These are phyloP conservation scores for Axis porcinus DNA, from an alignment of 2,113 vertebrate species.

Conservation along the genomic window DNA sequence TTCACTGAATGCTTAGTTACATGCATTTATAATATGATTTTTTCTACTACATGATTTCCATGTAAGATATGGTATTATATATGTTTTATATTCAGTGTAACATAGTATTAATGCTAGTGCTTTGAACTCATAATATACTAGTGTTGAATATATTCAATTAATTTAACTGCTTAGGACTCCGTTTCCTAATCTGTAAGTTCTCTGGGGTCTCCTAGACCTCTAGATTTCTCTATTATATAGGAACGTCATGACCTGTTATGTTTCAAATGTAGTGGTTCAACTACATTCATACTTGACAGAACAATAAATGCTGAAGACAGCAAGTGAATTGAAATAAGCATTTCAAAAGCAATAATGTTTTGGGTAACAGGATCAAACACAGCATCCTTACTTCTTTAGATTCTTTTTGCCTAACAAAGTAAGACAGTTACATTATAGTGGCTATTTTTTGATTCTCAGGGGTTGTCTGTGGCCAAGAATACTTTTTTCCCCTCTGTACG, in stretches of 20 bases:
- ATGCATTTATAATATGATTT: background rate
- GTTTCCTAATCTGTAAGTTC: background rate
- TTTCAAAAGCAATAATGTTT: background rate
- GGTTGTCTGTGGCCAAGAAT: background rate
- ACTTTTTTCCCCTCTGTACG: background rate
- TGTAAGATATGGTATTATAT: background rate
- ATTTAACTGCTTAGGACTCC: background rate
- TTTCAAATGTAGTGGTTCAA: background rate
- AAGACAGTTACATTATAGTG: background rate
- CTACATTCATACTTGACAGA: background rate
- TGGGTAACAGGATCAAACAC: background rate
- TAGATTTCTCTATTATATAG: background rate
- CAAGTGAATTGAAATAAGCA: background rate
- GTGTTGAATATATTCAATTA: background rate
- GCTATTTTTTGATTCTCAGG: constrained; percentile 8
- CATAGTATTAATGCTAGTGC: background rate
- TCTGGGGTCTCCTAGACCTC: background rate
- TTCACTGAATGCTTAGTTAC: background rate
- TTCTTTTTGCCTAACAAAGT: background rate
- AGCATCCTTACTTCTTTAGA: background rate
- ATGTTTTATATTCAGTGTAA: background rate
- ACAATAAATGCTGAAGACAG: background rate
- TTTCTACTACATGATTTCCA: background rate
- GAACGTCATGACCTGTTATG: background rate
- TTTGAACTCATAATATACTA: background rate